phyloP scores from a whole-genome alignment of 2,797 vertebrate species.

The Malacoraja senta region DNA sequence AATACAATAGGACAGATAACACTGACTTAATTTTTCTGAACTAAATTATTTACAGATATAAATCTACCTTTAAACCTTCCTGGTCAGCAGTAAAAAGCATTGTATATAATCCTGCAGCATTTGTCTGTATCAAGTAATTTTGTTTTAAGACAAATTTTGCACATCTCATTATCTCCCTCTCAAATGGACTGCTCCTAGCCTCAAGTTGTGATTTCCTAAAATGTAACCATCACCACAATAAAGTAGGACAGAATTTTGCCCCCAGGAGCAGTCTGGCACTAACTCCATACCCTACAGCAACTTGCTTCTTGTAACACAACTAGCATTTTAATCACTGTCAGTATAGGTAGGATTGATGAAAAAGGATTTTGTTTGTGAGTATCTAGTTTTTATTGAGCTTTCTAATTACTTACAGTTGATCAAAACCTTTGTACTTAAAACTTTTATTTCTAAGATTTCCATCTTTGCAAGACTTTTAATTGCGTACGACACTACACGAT shows the following conservation, averaged over 20 bases:
- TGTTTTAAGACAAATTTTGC: not conserved
- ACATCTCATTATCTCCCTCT: not conserved
- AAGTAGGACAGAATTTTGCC: not conserved
- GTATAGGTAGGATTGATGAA: not conserved
- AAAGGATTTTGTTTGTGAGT: not conserved
- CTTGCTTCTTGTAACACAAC: not conserved
- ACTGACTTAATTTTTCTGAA: not conserved
- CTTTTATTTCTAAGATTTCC: not conserved
- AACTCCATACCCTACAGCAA: not conserved
- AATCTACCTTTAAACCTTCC: not conserved
- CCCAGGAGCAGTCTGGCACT: not conserved
- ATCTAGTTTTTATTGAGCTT: not conserved
- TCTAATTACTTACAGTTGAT: not conserved
- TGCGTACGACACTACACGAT: not conserved
- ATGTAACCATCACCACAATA: not conserved
- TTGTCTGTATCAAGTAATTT: not conserved
- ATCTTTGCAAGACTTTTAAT: not conserved
- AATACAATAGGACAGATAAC: not conserved
- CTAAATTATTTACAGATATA: not conserved
- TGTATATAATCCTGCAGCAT: not conserved
- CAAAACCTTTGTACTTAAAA: not conserved
- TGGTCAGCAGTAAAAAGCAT: not conserved
- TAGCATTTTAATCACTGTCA: conserved; percentile 8
- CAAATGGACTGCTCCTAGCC: not conserved
- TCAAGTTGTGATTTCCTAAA: not conserved